Percentiles rank a stretch among this genome's conserved stretches.
Conservation (phyloP, 2,797 vertebrate genomes). For the Helostoma temminkii region DNA sequence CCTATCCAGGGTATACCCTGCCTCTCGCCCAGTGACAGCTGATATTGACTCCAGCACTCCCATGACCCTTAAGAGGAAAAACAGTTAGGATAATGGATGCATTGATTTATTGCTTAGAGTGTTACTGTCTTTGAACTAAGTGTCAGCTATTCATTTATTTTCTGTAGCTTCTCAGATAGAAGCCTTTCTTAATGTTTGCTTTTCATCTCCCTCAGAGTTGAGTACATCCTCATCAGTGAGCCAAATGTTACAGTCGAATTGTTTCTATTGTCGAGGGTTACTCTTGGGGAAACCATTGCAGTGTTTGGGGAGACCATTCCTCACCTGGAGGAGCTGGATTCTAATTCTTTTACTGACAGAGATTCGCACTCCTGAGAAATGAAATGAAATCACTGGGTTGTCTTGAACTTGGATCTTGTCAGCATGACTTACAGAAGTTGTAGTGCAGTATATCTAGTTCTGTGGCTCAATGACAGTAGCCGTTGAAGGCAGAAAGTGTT, state of each 20-base stretch:
- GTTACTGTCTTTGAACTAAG: constrained; percentile 20
- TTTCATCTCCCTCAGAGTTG: constrained; percentile 4
- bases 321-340: constrained; percentile 16
- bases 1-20: too few relatives aligned
- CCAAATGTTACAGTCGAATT: background rate
- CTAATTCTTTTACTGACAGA: background rate
- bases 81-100: too few relatives aligned
- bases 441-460: constrained; percentile 25
- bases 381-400: constrained; percentile 2
- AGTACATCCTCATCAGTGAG: constrained; percentile 33
- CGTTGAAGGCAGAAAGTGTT: constrained; percentile 34
- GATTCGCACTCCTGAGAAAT: constrained; percentile 13
- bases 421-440: constrained; percentile 3
- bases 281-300: constrained; percentile 8
- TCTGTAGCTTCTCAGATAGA: constrained; percentile 10
- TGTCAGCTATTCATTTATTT: constrained; percentile 2
- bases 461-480: constrained; percentile 34
- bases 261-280: constrained; percentile 29
- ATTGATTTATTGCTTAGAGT: background rate
- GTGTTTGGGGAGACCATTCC: constrained; percentile 4
- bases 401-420: constrained; percentile 11
- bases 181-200: too few relatives aligned
- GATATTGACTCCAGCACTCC: too few relatives aligned
- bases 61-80: too few relatives aligned
- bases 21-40: too few relatives aligned